Conservation (phyloP, 1,140 invertebrate genomes). For the Drosophila setifemur region DNA sequence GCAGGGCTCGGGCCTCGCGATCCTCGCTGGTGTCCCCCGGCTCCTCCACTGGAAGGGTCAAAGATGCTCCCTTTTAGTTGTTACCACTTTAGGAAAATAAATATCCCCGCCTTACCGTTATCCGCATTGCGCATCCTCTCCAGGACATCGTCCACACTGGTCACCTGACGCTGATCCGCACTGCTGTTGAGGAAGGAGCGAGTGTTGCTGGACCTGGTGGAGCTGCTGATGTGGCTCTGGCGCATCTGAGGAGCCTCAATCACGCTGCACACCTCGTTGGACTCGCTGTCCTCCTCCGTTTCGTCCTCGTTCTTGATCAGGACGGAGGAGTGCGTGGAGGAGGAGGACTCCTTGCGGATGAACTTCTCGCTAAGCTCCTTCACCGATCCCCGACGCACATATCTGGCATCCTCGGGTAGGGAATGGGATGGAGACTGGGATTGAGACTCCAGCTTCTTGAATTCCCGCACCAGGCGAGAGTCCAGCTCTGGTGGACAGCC, state of each 20-base stretch:
- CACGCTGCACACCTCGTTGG: constrained; percentile 68
- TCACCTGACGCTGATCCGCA: constrained; percentile 84
- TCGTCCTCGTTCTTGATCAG: constrained; percentile 40
- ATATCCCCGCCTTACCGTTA: constrained; percentile 83
- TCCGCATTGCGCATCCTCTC: constrained; percentile 89
- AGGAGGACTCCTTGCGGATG: constrained; percentile 82
- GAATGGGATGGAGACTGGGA: constrained; percentile 12
- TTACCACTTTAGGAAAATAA: background rate
- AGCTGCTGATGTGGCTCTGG: constrained; percentile 57
- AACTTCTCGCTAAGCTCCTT: constrained; percentile 89
- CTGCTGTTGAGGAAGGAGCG: constrained; percentile 87
- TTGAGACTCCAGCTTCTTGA: constrained; percentile 66
- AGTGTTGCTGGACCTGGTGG: constrained; percentile 45
- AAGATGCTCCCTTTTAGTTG: no score
- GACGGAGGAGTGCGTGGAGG: constrained; percentile 10
- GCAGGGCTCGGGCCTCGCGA: constrained; percentile 87
- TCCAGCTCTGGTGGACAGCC: constrained; percentile 43
- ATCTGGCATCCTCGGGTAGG: constrained; percentile 69
- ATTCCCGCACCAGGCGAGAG: constrained; percentile 48
- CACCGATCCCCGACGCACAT: constrained; percentile 87
- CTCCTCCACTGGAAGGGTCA: constrained; percentile 83
- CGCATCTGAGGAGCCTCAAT: constrained; percentile 73
- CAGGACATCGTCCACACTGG: constrained; percentile 88
- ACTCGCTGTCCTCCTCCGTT: constrained; percentile 71
- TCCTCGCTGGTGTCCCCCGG: constrained; percentile 86